These are phyloP conservation scores for Meda fulgida DNA, from an alignment of 2,797 vertebrate genomes.

Conservation along the genomic window DNA sequence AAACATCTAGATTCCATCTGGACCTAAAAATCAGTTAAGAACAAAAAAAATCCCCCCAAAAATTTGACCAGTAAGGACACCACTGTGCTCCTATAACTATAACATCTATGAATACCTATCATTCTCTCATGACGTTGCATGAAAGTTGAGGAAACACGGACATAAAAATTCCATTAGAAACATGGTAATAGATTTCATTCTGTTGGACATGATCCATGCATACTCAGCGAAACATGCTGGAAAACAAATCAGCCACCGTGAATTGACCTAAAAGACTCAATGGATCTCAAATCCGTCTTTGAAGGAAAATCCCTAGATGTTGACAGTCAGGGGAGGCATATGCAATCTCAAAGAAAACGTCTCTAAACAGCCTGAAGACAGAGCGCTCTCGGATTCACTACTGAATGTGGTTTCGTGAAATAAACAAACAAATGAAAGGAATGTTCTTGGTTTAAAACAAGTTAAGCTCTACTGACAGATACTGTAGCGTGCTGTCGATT, in stretches of 20 bases:
- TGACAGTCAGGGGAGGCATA: not conserved
- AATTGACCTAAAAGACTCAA: not conserved
- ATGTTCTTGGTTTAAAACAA: not conserved
- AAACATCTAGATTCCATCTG: not conserved
- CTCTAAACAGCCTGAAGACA: not conserved
- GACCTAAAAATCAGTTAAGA: not conserved
- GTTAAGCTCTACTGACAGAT: constrained; percentile 4
- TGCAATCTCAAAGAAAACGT: not conserved
- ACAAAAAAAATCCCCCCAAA: not conserved
- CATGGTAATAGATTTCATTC: not conserved
- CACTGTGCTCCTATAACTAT: not conserved
- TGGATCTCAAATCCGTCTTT: constrained; percentile 11
- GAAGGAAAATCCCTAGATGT: not conserved
- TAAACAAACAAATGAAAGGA: not conserved
- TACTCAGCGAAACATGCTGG: not conserved
- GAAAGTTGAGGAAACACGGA: not conserved
- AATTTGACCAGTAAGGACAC: not conserved
- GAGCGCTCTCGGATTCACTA: not conserved
- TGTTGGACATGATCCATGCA: not conserved
- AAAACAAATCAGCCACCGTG: constrained; percentile 10
- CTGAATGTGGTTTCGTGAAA: not conserved
- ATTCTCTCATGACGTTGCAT: not conserved
- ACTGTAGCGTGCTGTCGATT: not conserved
- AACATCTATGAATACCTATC: not conserved
- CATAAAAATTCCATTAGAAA: not conserved